Conservation (phyloP, 2,888 invertebrate species). For the Microctonus brassicae region DNA sequence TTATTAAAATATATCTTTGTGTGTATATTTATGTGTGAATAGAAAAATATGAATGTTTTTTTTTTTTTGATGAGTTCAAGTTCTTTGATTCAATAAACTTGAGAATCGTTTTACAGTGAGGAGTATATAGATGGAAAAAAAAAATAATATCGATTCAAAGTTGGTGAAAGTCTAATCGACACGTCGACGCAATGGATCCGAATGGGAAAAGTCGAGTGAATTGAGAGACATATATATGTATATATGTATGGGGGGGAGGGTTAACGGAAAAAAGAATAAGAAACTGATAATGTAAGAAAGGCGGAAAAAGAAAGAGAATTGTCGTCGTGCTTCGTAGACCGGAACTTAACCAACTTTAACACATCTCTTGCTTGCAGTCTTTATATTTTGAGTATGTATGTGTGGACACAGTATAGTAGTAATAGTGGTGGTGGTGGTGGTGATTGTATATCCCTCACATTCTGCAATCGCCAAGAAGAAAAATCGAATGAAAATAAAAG, state of each 20-base stretch:
- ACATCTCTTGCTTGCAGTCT: conserved; percentile 30
- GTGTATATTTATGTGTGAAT: neutral
- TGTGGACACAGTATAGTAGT: conserved; percentile 13
- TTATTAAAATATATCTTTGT: neutral
- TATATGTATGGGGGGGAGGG: conserved; percentile 20
- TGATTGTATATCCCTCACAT: neutral
- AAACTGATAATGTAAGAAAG: conserved; percentile 15
- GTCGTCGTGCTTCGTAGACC: conserved; percentile 55
- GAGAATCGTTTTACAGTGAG: neutral
- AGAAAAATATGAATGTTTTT: neutral
- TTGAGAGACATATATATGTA: conserved; percentile 33
- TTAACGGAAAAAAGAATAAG: conserved; percentile 23
- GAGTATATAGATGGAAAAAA: neutral
- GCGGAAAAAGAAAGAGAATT: conserved; percentile 26
- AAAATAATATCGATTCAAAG: conserved; percentile 19
- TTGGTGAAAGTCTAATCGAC: conserved; percentile 39
- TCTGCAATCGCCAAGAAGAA: neutral
- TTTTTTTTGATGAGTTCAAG: neutral
- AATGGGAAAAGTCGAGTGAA: conserved; percentile 35
- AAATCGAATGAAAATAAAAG: conserved; percentile 44
- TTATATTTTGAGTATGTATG: conserved; percentile 20
- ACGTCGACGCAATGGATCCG: conserved; percentile 42
- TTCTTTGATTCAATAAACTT: conserved; percentile 2
- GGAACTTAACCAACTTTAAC: conserved; percentile 44
- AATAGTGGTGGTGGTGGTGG: too few species aligned